A percentile compares a stretch with the other conserved stretches of the same genome.
These are phyloP conservation scores for Choreutis nemorana DNA, from an alignment of 2,888 invertebrate species.

Conservation along the genomic window DNA sequence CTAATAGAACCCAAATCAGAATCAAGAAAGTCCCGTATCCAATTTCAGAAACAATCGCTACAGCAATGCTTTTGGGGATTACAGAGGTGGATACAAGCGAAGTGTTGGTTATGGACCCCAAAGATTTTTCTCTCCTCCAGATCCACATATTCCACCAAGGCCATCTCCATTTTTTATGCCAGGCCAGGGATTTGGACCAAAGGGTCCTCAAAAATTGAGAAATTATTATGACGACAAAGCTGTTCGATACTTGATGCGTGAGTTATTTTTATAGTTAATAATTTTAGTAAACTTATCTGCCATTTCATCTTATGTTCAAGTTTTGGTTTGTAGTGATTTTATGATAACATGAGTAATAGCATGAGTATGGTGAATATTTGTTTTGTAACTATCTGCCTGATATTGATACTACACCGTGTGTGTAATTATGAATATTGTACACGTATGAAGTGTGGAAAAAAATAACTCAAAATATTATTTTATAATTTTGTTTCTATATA, in stretches of 20 bases:
- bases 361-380: too few relatives aligned
- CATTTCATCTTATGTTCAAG: too few relatives aligned
- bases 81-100: conserved; percentile 19
- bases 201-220: conserved; percentile 17
- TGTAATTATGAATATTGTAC: too few relatives aligned
- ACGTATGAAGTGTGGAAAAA: not conserved
- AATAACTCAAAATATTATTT: not conserved
- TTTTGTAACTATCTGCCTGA: too few relatives aligned
- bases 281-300: too few relatives aligned
- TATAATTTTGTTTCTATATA: not conserved
- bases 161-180: conserved; percentile 8
- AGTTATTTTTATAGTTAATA: conserved; percentile 13
- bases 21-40: not conserved
- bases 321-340: too few relatives aligned
- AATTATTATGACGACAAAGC: conserved; percentile 11
- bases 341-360: too few relatives aligned
- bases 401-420: not conserved
- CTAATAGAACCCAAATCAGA: conserved; percentile 1
- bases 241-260: conserved; percentile 26
- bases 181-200: conserved; percentile 25
- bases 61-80: conserved; percentile 33
- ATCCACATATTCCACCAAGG: not conserved
- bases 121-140: not conserved
- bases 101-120: conserved; percentile 4
- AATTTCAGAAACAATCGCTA: conserved; percentile 27